Conservation (phyloP, 2,797 vertebrate genomes). For the Mus minutoides region DNA sequence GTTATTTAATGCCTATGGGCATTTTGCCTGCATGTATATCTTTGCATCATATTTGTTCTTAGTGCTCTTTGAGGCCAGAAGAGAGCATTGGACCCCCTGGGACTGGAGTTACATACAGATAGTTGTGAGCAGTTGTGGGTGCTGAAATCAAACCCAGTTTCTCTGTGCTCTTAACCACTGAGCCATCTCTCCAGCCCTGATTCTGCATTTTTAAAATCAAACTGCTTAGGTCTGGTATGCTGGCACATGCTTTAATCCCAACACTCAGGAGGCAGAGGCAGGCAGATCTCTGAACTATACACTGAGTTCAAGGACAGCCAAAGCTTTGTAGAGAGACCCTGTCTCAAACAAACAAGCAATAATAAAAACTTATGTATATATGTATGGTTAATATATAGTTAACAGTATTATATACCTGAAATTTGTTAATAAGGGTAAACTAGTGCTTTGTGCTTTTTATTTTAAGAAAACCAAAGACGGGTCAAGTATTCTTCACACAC, state of each 20-base stretch:
- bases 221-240: neutral
- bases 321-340: neutral
- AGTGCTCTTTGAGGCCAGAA: neutral
- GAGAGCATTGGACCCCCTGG: neutral
- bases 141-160: neutral
- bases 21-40: neutral
- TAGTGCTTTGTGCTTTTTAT: neutral
- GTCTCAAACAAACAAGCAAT: neutral
- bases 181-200: neutral
- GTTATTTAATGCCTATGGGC: too few relatives aligned
- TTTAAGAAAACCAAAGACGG: constrained; percentile 13
- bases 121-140: neutral
- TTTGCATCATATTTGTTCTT: neutral
- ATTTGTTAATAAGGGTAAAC: neutral
- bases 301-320: neutral
- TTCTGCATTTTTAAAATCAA: neutral
- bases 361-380: neutral
- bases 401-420: neutral
- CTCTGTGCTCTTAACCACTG: neutral
- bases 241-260: neutral
- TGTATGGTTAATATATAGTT: neutral
- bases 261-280: neutral
- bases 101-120: neutral
- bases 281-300: neutral
- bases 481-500: neutral